These are phyloP conservation scores for Phalacrocorax pelagicus DNA, from an alignment of 2,113 vertebrate genomes.

Conservation along the genomic window DNA sequence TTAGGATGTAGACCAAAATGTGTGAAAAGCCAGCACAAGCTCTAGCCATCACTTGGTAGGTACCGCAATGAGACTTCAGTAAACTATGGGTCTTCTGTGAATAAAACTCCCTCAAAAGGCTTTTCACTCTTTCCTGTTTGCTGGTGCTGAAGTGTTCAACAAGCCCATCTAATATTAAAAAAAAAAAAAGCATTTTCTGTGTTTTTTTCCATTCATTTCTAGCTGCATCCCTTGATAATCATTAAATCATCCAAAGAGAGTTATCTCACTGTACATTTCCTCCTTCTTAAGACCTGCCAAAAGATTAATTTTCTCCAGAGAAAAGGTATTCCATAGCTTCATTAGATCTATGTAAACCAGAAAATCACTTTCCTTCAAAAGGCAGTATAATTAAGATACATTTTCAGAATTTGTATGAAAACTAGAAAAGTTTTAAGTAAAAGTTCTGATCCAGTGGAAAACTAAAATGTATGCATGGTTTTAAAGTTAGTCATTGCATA, in stretches of 20 bases:
- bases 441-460: background rate
- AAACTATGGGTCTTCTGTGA: background rate
- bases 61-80: accelerated
- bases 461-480: background rate
- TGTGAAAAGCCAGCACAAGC: background rate
- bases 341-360: background rate
- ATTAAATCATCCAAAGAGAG: background rate
- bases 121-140: background rate
- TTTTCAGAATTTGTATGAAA: background rate
- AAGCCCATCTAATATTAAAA: background rate
- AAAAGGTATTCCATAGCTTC: background rate
- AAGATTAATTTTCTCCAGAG: conserved; percentile 8
- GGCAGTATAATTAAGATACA: background rate
- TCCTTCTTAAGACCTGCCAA: background rate
- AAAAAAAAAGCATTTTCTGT: background rate
- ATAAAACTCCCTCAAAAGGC: background rate
- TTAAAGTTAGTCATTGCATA: background rate
- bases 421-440: background rate
- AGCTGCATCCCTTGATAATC: background rate
- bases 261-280: background rate
- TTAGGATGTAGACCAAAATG: background rate
- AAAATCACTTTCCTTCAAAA: background rate
- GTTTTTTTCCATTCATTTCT: background rate
- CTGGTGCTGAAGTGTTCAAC: background rate
- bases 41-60: accelerated